Conservation (phyloP, 2,888 invertebrate genomes). For the Leptopilina drosophilae region DNA sequence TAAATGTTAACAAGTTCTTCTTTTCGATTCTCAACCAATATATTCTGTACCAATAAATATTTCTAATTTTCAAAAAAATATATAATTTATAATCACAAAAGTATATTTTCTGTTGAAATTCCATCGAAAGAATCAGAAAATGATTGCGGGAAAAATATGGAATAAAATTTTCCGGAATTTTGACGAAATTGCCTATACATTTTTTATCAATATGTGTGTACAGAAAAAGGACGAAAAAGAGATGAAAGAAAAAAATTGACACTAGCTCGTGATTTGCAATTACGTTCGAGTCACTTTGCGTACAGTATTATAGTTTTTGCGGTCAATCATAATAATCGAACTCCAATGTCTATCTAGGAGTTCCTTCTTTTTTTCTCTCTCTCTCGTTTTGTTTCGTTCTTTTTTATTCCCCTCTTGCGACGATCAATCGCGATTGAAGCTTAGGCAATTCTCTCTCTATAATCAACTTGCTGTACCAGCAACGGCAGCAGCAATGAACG, state of each 20-base stretch:
- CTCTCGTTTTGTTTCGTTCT: slow-evolving; percentile 42
- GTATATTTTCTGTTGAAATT: slow-evolving; percentile 3
- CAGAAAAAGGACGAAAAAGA: neutral
- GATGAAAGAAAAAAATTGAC: neutral
- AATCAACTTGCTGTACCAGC: slow-evolving; percentile 14
- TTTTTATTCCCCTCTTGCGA: slow-evolving; percentile 40
- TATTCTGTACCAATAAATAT: too few species aligned
- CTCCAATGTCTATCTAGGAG: slow-evolving; percentile 63
- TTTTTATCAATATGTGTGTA: too few species aligned
- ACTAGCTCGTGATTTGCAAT: neutral
- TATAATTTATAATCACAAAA: neutral
- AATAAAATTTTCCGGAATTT: too few species aligned
- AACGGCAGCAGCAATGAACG: neutral
- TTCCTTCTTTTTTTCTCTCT: slow-evolving; percentile 55
- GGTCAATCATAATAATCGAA: slow-evolving; percentile 66
- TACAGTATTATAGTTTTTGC: slow-evolving; percentile 50
- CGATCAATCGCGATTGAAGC: slow-evolving; percentile 49
- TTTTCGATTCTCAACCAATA: too few species aligned
- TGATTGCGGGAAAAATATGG: too few species aligned
- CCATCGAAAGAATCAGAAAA: too few species aligned
- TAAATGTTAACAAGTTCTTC: too few species aligned
- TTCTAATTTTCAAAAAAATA: neutral
- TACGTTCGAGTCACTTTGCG: neutral
- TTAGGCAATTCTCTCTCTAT: slow-evolving; percentile 49
- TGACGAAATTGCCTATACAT: too few species aligned